Percentiles rank a stretch among this genome's conserved stretches.
Conservation (phyloP, 2,797 vertebrate species). For the Hipposideros larvatus region DNA sequence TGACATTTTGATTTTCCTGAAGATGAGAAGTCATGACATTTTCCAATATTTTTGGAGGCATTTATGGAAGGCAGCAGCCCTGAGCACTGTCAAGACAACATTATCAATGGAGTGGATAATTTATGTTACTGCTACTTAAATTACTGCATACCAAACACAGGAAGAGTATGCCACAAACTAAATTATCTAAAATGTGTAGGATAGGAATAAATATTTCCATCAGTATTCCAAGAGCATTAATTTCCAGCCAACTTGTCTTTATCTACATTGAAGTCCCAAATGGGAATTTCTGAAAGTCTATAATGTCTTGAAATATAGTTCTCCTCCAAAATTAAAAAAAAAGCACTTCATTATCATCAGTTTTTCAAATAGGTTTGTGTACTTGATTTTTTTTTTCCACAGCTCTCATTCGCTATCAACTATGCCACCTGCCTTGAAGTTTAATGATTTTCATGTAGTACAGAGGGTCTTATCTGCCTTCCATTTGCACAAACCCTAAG, state of each 20-base stretch:
- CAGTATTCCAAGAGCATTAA: not conserved
- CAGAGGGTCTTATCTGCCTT: constrained; percentile 69
- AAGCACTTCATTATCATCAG: not conserved
- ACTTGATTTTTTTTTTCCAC: not conserved
- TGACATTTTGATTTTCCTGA: constrained; percentile 31
- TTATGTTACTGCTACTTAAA: not conserved
- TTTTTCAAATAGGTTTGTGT: not conserved
- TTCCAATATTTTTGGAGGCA: constrained; percentile 2
- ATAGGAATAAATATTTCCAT: not conserved
- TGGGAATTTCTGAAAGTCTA: constrained; percentile 11
- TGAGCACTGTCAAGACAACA: not conserved
- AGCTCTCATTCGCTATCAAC: not conserved
- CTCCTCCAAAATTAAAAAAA: not conserved
- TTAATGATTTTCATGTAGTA: not conserved
- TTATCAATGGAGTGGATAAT: not conserved
- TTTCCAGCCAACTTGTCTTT: not conserved
- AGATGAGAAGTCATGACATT: not conserved
- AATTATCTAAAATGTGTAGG: not conserved
- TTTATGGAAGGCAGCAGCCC: not conserved
- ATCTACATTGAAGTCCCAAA: not conserved
- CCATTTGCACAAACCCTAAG: constrained; percentile 61
- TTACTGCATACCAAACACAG: not conserved
- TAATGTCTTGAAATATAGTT: not conserved
- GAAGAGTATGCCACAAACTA: not conserved
- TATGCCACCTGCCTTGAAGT: not conserved